These are phyloP conservation scores for Caenorhabditis tropicalis DNA, from an alignment of 1,140 invertebrate species.

Conservation along the genomic window DNA sequence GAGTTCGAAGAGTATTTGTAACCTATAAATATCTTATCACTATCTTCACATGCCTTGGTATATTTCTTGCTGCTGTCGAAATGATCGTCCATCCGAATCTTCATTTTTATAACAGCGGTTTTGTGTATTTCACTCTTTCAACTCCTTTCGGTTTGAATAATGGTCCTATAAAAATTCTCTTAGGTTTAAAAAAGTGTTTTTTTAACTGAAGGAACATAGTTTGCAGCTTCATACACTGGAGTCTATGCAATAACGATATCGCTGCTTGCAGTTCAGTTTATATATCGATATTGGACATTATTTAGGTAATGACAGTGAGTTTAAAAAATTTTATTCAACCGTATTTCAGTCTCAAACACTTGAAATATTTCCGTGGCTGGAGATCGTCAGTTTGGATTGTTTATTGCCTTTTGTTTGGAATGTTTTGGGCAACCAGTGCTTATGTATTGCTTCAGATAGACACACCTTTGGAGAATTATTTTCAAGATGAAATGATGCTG, in stretches of 20 bases:
- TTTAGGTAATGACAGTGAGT: background rate
- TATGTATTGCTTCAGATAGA: background rate
- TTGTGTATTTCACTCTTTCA: too few species aligned
- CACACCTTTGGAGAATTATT: background rate
- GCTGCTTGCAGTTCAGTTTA: background rate
- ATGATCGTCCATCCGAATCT: background rate
- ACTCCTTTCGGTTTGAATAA: too few species aligned
- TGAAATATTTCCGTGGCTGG: background rate
- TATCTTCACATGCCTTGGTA: background rate
- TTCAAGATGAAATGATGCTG: background rate
- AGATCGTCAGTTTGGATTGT: background rate
- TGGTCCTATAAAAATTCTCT: too few species aligned
- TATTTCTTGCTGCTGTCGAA: background rate
- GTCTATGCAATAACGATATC: background rate
- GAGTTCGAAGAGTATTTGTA: background rate
- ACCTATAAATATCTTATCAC: background rate
- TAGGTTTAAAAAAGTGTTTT: background rate
- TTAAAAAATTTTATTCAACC: background rate
- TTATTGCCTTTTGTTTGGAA: background rate
- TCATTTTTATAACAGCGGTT: background rate
- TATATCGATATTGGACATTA: background rate
- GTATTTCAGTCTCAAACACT: background rate
- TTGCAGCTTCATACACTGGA: background rate
- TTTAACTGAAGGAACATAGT: background rate
- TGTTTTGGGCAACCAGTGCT: background rate